Conservation (phyloP, 2,113 vertebrate genomes). For the Toxostoma redivivum region DNA sequence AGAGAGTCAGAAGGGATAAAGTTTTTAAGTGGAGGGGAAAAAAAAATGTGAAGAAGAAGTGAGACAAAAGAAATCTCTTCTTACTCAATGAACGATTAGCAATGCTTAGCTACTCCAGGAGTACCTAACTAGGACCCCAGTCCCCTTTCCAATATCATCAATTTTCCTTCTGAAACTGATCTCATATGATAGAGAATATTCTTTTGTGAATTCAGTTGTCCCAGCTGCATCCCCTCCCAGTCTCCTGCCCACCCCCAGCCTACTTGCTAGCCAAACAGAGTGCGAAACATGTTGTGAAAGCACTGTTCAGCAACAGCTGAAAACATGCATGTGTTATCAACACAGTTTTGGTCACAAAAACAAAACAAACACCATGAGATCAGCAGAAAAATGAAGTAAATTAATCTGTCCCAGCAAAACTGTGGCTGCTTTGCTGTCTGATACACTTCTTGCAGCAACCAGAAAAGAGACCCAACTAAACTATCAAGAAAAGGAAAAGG, state of each 20-base stretch:
- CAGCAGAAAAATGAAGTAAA: background rate
- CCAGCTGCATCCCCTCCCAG: background rate
- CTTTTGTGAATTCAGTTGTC: background rate
- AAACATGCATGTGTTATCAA: background rate
- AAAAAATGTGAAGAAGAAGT: background rate
- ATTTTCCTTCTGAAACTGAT: background rate
- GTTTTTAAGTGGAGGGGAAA: fast-evolving
- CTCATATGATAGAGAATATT: background rate
- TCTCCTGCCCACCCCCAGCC: background rate
- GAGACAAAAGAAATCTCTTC: background rate
- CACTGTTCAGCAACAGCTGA: background rate
- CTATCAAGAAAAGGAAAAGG: background rate
- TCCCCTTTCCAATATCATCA: fast-evolving
- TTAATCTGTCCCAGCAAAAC: background rate
- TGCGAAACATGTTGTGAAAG: background rate
- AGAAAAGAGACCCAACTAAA: background rate
- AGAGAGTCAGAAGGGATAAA: background rate
- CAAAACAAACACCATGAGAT: background rate
- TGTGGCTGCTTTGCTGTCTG: background rate
- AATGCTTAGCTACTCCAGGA: background rate
- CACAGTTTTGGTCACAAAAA: background rate
- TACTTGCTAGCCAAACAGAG: background rate
- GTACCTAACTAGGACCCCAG: fast-evolving
- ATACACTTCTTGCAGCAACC: background rate
- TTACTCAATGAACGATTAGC: fast-evolving